Percentiles rank a stretch among this genome's conserved stretches.
Conservation (phyloP, 2,797 vertebrate genomes). For the Sebastes hopkinsi region DNA sequence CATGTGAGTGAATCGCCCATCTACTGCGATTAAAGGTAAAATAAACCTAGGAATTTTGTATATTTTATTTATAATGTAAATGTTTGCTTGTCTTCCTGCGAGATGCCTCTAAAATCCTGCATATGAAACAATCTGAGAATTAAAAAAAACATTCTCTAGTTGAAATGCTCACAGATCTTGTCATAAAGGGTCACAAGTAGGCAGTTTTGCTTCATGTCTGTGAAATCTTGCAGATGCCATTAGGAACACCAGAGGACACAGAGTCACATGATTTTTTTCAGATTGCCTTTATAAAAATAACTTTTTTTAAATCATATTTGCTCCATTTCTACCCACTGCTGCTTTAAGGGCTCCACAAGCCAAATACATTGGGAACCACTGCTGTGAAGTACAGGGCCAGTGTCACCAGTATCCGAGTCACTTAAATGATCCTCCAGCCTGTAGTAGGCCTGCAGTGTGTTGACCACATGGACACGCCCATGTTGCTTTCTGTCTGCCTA, state of each 20-base stretch:
- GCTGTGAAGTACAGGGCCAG: neutral
- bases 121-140: neutral
- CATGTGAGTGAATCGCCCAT: neutral
- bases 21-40: too few species aligned
- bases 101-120: neutral
- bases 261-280: too few species aligned
- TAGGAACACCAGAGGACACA: too few species aligned
- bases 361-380: neutral
- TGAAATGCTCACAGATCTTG: neutral
- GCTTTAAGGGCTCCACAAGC: too few species aligned
- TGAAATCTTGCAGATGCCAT: too few species aligned
- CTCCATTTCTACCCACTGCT: too few species aligned
- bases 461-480: constrained; percentile 31
- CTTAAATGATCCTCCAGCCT: neutral
- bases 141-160: neutral
- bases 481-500: constrained; percentile 6
- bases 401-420: neutral
- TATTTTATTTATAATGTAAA: neutral
- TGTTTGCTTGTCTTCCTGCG: neutral
- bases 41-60: neutral
- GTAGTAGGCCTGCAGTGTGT: neutral
- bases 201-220: neutral
- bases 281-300: too few species aligned
- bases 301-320: too few species aligned
- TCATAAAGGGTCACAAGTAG: neutral